Evolutionary conservation across 2,888 invertebrate genomes (phyloP), one percentile per base, ranked within the genome.

Genomic region (Dasysyrphus albostriatus): DNA sequence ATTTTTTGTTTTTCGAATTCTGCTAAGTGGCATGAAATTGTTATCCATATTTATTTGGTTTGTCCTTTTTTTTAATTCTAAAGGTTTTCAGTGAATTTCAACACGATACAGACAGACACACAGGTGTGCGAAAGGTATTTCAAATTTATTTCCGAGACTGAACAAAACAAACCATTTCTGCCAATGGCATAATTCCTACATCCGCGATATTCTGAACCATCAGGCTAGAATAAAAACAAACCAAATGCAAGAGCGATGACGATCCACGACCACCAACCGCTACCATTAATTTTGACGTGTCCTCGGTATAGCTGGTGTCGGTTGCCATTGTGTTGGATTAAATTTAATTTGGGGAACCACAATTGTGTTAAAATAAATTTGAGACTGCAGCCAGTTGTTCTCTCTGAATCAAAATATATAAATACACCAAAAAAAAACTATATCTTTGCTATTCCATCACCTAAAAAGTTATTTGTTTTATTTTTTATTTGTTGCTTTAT

Each of bases 21-120:
- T 51, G 83, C 9, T 78, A 79, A 75, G 63, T 72, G 75, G 70
- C 32, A 84, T 76, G 76, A 72, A 73, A 76, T 51, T 65, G 58
- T 54, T 72, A 37, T 61, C 32, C 34, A 24, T 34, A 61, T 58
- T 76, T 58, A 37, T 54, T 65, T 34, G 19, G n/a, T 10, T 44
- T 16, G 5, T 8, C 12, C 51, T 37, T 69, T 37, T 54, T n/a
- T 37, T 0, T 16, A 14, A 9, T 51, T 24, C 2, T 12, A 49
- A 19, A 51, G n/a, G 19, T 19, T 24, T 24, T 24, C 3, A 29
- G 24, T 16, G n/a, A 74, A 74, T 49, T n/a, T n/a, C 8, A 61
- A 51, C 8, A 49, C 34, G 24, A 24, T 3, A 24, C 24, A 24
- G 24, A 3, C 24, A 24, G 24, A 3, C 24, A 24, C 24, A 24